Evolutionary conservation across 2,888 invertebrate species (phyloP).

Genomic region (Apamea epomidion): DNA sequence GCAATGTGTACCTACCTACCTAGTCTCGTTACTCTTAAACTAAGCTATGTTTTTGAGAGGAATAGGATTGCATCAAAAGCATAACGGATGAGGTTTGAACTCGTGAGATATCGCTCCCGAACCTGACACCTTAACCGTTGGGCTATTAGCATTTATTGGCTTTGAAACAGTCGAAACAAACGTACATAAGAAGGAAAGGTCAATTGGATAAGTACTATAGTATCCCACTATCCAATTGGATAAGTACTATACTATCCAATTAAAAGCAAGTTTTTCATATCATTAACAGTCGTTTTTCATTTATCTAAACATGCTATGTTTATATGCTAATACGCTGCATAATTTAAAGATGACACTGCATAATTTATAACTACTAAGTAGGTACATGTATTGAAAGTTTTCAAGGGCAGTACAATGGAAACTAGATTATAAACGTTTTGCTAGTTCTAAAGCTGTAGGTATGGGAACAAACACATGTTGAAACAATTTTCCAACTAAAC

Average conservation of each 20-base stretch:
- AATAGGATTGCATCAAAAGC: background rate
- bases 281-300: background rate
- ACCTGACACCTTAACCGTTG: slow-evolving; percentile 1
- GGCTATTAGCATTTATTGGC: background rate
- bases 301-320: background rate
- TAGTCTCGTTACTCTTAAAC: background rate
- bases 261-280: background rate
- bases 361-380: background rate
- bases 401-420: slow-evolving; percentile 16
- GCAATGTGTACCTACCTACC: slow-evolving; percentile 7
- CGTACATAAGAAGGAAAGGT: background rate
- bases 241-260: background rate
- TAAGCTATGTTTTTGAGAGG: background rate
- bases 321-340: background rate
- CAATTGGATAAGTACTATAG: background rate
- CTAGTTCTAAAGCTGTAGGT: slow-evolving; percentile 9
- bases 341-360: background rate
- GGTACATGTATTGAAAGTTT: background rate
- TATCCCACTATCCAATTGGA: background rate
- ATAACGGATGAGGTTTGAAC: background rate
- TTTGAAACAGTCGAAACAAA: background rate
- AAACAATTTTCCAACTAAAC: slow-evolving; percentile 21
- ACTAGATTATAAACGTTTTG: slow-evolving; percentile 21
- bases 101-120: background rate
- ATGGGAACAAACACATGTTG: slow-evolving; percentile 40